Evolutionary conservation across 2,888 invertebrate genomes (phyloP).

Genomic region (Sarcophaga subvicina): DNA sequence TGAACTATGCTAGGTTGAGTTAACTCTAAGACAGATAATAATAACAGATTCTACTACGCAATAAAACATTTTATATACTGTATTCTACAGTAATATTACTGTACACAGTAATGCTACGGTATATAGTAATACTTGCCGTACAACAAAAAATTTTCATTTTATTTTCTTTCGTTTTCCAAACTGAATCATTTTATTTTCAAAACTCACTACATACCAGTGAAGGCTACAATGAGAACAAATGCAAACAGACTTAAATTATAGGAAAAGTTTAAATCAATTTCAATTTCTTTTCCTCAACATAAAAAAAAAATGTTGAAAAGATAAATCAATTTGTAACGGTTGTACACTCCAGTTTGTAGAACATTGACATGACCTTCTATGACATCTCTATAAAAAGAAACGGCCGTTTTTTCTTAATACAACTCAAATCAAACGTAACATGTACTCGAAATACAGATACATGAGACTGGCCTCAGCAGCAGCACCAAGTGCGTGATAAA

Average conservation of each 20-base stretch:
- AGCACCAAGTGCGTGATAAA: slow-evolving; percentile 34
- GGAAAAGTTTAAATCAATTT: slow-evolving; percentile 20
- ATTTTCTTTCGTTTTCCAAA: no score
- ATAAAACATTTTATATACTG: no score
- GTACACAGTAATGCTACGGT: no score
- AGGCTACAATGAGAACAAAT: not conserved
- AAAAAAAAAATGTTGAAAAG: not conserved
- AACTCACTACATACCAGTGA: not conserved
- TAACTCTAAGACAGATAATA: no score
- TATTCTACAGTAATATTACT: no score
- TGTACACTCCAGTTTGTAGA: slow-evolving; percentile 1
- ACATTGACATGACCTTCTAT: slow-evolving; percentile 32
- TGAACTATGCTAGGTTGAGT: no score
- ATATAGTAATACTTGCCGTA: no score
- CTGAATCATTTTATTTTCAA: not conserved
- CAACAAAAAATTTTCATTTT: no score
- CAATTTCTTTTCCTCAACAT: slow-evolving; percentile 1
- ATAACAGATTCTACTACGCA: no score
- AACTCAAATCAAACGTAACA: slow-evolving; percentile 11
- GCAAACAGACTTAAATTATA: not conserved
- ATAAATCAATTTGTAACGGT: slow-evolving; percentile 32
- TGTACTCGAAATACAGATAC: not conserved
- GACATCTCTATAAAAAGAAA: slow-evolving; percentile 38
- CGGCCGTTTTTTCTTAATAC: slow-evolving; percentile 12
- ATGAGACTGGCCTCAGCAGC: not conserved